Base-by-base conservation (phyloP, 2,797 vertebrate genomes). In the Xiphorhynchus erythropygius region DNA sequence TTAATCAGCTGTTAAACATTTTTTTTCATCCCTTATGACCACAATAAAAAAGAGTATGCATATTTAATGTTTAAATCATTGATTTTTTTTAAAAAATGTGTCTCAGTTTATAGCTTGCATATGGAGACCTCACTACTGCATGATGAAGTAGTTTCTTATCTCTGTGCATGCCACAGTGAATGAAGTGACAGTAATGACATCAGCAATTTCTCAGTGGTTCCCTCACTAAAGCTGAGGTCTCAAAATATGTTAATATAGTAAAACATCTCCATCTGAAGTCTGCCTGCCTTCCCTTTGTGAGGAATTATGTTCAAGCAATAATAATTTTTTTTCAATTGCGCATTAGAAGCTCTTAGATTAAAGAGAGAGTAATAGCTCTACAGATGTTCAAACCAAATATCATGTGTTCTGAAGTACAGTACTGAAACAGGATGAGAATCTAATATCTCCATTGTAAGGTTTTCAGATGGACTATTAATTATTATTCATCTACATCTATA, bases 41-140 rank as follows among this genome's bases (percentile, higher is more conserved):
- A 69, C 77, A 80, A 74, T 84, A 77, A 85, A 92, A 84, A 87
- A 44, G 35, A 78, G 5, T 23, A 52, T 56, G 19, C 55, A 44
- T 78, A 85, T 90, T 86, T 94, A 93, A 86, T 79, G 32, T 84
- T 96, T 94, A 79, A 93, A 47, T 56, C 73, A 78, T 59, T 14
- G 14, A 85, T 37, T 32, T 27, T 27, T 4, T 1, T 10, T 41
- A 80, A 57, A 53, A 32, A 57, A 59, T 8, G 8, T 50, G 65
- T 53, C 35, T 62, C 57, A n/a, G 35, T 63, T 25, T 52, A 44
- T 50, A 49, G n/a, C 50, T 63, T 0, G 0, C 23, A 8, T 35
- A n/a, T 10, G 25, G 35, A 93, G 81, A 92, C 25, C 11, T 78
- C 71, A 32, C 23, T 55, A 6, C 41, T 77, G 12, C 5, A 1